phyloP scores from a whole-genome alignment of 2,888 invertebrate genomes.

The Hydrotaea cyrtoneurina region DNA sequence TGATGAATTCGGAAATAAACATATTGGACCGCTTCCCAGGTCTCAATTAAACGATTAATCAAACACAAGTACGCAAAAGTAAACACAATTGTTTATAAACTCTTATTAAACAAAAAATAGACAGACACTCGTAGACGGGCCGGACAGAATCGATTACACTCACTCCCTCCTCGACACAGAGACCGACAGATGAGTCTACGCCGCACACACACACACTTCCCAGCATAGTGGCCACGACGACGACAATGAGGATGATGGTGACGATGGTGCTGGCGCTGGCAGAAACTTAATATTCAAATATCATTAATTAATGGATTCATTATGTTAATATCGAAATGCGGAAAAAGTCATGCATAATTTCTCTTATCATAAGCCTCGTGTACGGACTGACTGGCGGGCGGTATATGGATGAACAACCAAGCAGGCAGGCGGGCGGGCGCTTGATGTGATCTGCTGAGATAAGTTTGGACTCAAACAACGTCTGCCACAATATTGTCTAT shows the following conservation, averaged over 20 bases:
- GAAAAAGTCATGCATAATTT: conserved; percentile 62
- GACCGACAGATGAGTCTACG: conserved; percentile 20
- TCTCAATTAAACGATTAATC: conserved; percentile 63
- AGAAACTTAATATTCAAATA: conserved; percentile 59
- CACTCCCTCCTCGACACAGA: conserved; percentile 56
- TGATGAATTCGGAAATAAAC: conserved; percentile 51
- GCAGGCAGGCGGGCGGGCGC: conserved; percentile 7
- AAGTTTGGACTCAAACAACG: conserved; percentile 16
- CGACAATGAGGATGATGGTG: conserved; percentile 21
- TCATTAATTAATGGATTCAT: conserved; percentile 66
- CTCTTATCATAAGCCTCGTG: conserved; percentile 46
- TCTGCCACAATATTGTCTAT: conserved; percentile 55
- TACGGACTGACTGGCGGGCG: conserved; percentile 25
- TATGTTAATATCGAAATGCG: conserved; percentile 61
- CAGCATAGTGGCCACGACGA: conserved; percentile 38
- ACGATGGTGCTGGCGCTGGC: conserved; percentile 1
- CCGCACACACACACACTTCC: background rate
- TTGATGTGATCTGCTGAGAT: conserved; percentile 52
- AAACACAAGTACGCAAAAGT: conserved; percentile 34
- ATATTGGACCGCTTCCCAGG: conserved; percentile 48
- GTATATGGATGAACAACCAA: background rate
- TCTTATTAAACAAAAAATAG: conserved; percentile 22
- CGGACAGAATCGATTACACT: conserved; percentile 28
- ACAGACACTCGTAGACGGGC: background rate
- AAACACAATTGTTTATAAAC: conserved; percentile 52